Evolutionary conservation across 2,113 vertebrate species (phyloP).

Genomic region (Malurus melanocephalus): DNA sequence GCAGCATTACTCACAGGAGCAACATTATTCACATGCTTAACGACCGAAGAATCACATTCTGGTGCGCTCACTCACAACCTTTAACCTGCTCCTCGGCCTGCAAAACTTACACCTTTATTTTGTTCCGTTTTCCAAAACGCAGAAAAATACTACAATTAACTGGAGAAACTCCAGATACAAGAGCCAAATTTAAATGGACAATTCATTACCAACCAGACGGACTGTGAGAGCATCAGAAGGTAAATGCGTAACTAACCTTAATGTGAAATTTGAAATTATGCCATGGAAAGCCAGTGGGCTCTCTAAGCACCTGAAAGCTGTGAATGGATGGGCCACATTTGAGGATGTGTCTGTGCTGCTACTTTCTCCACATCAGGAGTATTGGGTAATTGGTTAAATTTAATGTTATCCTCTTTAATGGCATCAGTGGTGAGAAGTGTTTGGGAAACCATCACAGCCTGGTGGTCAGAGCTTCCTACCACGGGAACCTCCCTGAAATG

Average conservation of each 20-base stretch:
- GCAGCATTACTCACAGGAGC: background rate
- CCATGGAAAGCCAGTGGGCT: background rate
- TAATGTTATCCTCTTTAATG: background rate
- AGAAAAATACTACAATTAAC: background rate
- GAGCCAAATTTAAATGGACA: background rate
- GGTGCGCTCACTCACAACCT: fast-evolving
- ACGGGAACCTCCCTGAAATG: background rate
- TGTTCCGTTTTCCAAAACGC: background rate
- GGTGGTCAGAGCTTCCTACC: background rate
- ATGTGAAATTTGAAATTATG: background rate
- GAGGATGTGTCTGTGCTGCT: background rate
- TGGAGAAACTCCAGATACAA: background rate
- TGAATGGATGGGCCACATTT: background rate
- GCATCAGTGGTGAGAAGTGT: background rate
- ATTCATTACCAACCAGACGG: background rate
- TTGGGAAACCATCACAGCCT: background rate
- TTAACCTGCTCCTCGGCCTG: background rate
- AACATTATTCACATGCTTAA: background rate
- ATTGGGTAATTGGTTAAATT: background rate
- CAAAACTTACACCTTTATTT: background rate
- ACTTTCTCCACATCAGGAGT: background rate
- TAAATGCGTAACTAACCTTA: background rate
- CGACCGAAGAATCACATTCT: background rate
- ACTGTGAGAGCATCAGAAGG: fast-evolving
- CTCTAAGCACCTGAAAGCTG: background rate